These are phyloP conservation scores for Allolobophora icterica DNA, from an alignment of 2,888 invertebrate species.

Conservation along the genomic window DNA sequence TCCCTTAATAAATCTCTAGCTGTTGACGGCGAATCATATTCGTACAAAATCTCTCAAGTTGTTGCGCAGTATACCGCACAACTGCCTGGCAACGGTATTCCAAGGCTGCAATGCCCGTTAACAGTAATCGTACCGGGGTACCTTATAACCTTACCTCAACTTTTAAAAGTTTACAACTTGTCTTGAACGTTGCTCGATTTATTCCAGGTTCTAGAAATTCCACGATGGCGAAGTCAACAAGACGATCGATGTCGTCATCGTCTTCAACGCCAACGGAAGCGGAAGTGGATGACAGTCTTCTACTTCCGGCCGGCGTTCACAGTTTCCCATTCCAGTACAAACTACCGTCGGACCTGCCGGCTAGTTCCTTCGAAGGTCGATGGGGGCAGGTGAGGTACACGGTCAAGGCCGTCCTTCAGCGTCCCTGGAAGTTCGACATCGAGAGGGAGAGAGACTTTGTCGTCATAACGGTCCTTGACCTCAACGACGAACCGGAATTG, in stretches of 20 bases:
- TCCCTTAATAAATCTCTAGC: too few relatives aligned
- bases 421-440: slow-evolving; percentile 41
- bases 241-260: neutral
- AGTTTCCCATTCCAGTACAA: slow-evolving; percentile 39
- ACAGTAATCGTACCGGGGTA: too few relatives aligned
- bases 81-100: too few relatives aligned
- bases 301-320: slow-evolving; percentile 33
- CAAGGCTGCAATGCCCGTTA: too few relatives aligned
- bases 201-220: neutral
- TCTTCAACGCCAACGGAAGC: neutral
- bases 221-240: neutral
- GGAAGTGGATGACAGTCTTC: slow-evolving; percentile 28
- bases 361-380: slow-evolving; percentile 34
- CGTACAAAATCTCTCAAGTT: too few relatives aligned
- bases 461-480: slow-evolving; percentile 28
- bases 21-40: too few relatives aligned
- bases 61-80: too few relatives aligned
- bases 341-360: slow-evolving; percentile 39
- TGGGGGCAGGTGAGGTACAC: slow-evolving; percentile 43
- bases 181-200: neutral
- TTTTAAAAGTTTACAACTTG: too few relatives aligned
- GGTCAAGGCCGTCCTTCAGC: slow-evolving; percentile 36
- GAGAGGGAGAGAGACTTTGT: slow-evolving; percentile 38
- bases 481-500: slow-evolving; percentile 42
- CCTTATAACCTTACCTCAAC: too few relatives aligned